Evolutionary conservation across 2,113 vertebrate species (phyloP).

Genomic region (Microcebus griseorufus): DNA sequence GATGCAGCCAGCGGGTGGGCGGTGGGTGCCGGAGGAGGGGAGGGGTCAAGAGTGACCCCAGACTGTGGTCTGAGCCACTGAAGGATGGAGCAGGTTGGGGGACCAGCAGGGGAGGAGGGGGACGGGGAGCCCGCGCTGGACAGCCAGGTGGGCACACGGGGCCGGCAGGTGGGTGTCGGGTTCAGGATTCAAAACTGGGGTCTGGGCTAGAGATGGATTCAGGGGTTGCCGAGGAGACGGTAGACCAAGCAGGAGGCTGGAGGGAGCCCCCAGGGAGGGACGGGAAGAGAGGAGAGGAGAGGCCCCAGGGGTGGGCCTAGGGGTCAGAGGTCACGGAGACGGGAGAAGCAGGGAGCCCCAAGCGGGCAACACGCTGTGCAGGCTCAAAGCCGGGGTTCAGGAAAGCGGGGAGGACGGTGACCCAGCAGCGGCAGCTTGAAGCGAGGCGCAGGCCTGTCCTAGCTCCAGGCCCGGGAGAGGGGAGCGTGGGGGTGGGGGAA

Average conservation of each 20-base stretch:
- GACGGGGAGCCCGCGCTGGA: background rate
- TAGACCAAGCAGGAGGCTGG: background rate
- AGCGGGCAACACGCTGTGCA: rapidly evolving
- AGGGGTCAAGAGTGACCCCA: background rate
- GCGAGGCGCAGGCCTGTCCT: rapidly evolving
- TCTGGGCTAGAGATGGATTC: background rate
- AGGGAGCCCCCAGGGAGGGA: rapidly evolving
- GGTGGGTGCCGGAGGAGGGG: background rate
- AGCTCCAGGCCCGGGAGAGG: background rate
- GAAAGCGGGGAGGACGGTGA: rapidly evolving
- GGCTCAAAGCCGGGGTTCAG: rapidly evolving
- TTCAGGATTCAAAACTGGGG: background rate
- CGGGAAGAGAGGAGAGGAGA: background rate
- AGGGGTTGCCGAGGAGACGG: background rate
- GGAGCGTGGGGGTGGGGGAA: background rate
- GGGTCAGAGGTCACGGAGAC: background rate
- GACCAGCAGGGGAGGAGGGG: rapidly evolving
- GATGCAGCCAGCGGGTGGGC: rapidly evolving
- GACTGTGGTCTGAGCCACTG: background rate
- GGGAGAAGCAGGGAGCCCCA: background rate
- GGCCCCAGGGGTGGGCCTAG: too few relatives aligned
- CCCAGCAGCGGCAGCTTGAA: background rate
- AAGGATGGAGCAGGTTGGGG: background rate
- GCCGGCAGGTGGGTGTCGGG: background rate
- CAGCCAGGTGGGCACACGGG: background rate